Conservation (phyloP, 1,140 invertebrate species). For the Papilio polytes region DNA sequence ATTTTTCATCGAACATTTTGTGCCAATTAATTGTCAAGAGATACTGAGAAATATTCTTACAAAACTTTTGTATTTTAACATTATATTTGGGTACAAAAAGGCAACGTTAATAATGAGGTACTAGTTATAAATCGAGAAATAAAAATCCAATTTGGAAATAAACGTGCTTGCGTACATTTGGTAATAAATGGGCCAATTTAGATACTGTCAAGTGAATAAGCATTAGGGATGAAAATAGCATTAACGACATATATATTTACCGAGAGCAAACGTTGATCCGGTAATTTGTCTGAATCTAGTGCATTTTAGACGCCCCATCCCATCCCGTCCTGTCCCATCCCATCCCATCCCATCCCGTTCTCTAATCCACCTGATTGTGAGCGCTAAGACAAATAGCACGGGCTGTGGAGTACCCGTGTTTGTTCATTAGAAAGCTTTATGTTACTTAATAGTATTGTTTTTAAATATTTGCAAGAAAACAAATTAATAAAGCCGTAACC, state of each 20-base stretch:
- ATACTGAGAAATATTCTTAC: background rate
- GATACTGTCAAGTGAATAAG: conserved; percentile 1
- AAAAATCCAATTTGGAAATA: conserved; percentile 5
- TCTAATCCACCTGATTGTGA: conserved; percentile 23
- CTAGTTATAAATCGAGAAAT: background rate
- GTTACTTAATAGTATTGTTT: background rate
- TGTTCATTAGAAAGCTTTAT: conserved; percentile 16
- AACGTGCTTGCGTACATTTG: background rate
- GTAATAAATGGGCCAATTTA: background rate
- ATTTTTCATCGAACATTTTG: background rate
- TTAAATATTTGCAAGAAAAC: background rate
- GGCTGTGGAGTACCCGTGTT: background rate
- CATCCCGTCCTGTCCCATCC: too few species aligned
- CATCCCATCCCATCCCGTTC: background rate
- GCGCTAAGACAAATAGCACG: conserved; percentile 11
- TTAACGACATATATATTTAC: conserved; percentile 10
- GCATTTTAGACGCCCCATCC: background rate
- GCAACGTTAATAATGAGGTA: background rate
- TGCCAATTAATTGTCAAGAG: background rate
- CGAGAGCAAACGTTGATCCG: conserved; percentile 24
- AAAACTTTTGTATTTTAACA: background rate
- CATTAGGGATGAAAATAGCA: background rate
- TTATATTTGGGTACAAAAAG: background rate
- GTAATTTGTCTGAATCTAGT: conserved; percentile 18
- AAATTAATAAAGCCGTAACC: too few species aligned